phyloP scores from a whole-genome alignment of 35 echinoderm and acorn worm genomes.

The Stichopus chloronotus region DNA sequence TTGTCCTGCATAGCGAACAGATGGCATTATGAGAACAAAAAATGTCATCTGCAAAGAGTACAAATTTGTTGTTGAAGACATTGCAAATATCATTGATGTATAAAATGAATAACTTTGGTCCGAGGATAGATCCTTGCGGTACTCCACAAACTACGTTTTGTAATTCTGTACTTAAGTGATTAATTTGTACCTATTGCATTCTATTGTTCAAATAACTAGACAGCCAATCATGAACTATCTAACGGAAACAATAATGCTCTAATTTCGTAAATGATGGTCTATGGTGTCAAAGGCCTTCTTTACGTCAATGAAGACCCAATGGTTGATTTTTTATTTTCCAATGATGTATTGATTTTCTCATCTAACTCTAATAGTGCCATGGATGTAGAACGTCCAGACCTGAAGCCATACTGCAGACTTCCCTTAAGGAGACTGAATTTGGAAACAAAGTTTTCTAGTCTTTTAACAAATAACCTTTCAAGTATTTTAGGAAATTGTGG shows the following conservation, averaged over 20 bases:
- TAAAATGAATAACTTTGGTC: too few species aligned
- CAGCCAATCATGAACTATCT: too few species aligned
- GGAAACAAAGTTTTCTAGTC: not conserved
- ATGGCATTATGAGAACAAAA: not conserved
- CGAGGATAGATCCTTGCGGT: too few species aligned
- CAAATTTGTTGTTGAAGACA: too few species aligned
- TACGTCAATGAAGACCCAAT: slow-evolving; percentile 10
- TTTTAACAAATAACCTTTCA: not conserved
- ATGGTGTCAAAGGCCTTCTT: not conserved
- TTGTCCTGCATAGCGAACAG: not conserved
- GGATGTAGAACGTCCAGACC: slow-evolving; percentile 14
- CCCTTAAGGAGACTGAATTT: slow-evolving; percentile 11
- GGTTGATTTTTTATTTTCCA: slow-evolving; percentile 15
- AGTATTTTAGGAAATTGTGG: slow-evolving; percentile 19
- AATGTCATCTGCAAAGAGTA: not conserved
- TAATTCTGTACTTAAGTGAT: not conserved
- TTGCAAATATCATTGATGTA: too few species aligned
- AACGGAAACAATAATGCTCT: too few species aligned
- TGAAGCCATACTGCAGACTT: slow-evolving; percentile 27
- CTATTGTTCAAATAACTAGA: too few species aligned
- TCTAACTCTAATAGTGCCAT: not conserved
- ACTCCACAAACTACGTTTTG: not conserved
- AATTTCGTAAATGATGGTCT: too few species aligned
- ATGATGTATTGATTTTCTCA: slow-evolving; percentile 4
- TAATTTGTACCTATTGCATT: not conserved